These are phyloP conservation scores for Monopis laevigella DNA, from an alignment of 2,888 invertebrate genomes.

Conservation along the genomic window DNA sequence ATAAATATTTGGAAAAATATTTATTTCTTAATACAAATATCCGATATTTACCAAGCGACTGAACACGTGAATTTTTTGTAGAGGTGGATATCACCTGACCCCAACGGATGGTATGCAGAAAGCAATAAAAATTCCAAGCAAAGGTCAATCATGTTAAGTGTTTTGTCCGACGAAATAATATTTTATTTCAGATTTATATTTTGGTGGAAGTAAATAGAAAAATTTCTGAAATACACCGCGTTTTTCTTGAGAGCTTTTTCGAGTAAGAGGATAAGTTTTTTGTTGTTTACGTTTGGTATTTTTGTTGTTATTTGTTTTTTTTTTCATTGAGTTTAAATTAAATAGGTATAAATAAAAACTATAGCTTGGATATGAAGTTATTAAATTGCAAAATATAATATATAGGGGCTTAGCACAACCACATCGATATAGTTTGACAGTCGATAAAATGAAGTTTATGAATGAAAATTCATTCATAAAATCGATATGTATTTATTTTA, in stretches of 20 bases:
- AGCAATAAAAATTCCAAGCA: conserved; percentile 51
- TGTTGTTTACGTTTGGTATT: no score
- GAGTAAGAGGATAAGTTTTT: no score
- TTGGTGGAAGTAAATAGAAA: conserved; percentile 32
- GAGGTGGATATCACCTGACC: neutral
- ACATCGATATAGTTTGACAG: no score
- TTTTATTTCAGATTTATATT: conserved; percentile 43
- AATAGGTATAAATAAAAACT: no score
- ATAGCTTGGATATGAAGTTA: no score
- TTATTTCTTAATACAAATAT: neutral
- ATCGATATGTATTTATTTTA: no score
- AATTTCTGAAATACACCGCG: conserved; percentile 38
- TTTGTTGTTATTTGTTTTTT: no score
- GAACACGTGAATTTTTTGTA: neutral
- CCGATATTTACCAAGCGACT: neutral
- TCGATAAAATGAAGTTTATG: no score
- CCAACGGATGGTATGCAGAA: conserved; percentile 17
- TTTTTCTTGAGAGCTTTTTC: neutral
- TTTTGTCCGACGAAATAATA: conserved; percentile 42
- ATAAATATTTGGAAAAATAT: neutral
- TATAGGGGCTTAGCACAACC: no score
- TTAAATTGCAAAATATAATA: no score
- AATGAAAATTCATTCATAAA: no score
- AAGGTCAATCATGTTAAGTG: conserved; percentile 57
- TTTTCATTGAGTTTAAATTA: no score